Evolutionary conservation across 2,113 vertebrate genomes (phyloP), one percentile per base, ranked within the genome.

Genomic region (Triplophysa rosa): DNA sequence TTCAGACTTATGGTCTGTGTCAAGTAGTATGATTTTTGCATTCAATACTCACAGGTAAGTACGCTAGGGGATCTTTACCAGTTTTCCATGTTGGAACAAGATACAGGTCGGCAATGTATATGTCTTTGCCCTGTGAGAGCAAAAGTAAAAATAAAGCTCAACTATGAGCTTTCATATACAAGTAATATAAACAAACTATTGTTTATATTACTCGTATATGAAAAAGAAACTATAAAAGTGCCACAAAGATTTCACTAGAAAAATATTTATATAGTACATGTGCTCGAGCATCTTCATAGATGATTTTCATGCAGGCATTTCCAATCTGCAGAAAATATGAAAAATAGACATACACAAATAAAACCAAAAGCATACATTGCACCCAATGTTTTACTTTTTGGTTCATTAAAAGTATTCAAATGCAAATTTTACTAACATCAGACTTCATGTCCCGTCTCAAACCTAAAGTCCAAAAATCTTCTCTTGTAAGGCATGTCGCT

Each of bases 61-160:
- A 62, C 11, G 61, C 24, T 62, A 29, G 0, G 24, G 24, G 26
- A 8, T 64, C 16, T 47, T 12, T 12, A 47, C 11, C 4, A 0
- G 0, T 12, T 47, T 47, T 47, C 45, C 45, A 47, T 47, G 45
- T 47, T 2, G 13, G 2, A 47, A 8, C 16, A 8, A 24, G 12
- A 64, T 64, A 14, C 61, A 63, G 14, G 13, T 29, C 23, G 11
- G 59, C 24, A 63, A 8, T 4, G 2, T 26, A 26, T 26, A 26
- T 62, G 13, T 29, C 61, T 63, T 63, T 63, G 59, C 59, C 59
- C 59, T 62, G 59, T 62, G 61, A 63, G 61, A 63, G 61, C 24
- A 63, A 63, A 63, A 8, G 13, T 3, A 63, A 63, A 63, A 16
- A 63, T 17, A 29, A 29, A 63, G 59, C 13, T 2, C 3, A 16